These are phyloP conservation scores for Drosophila nr. fundita DNA, from an alignment of 2,888 invertebrate species.

Conservation along the genomic window DNA sequence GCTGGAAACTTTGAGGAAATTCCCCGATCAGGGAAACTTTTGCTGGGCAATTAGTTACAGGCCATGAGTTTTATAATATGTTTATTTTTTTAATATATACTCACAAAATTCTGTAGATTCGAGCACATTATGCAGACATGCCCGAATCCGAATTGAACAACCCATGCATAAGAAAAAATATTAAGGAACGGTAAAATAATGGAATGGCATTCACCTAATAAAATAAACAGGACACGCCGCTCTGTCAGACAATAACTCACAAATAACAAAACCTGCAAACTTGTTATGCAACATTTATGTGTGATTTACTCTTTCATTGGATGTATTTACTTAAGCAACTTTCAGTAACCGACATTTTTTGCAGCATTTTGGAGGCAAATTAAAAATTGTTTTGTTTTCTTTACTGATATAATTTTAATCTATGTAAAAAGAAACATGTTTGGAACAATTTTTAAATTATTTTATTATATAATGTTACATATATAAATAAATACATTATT, in stretches of 20 bases:
- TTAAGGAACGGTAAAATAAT: slow-evolving; percentile 43
- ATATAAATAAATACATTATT: neutral
- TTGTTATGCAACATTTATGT: slow-evolving; percentile 51
- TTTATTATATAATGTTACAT: neutral
- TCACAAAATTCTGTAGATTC: slow-evolving; percentile 27
- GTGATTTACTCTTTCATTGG: neutral
- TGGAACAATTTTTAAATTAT: neutral
- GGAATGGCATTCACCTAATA: slow-evolving; percentile 26
- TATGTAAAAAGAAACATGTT: neutral
- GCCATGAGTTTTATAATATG: slow-evolving; percentile 56
- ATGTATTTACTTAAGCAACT: slow-evolving; percentile 4
- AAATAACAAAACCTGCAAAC: slow-evolving; percentile 41
- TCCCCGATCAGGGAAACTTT: slow-evolving; percentile 30
- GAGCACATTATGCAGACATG: slow-evolving; percentile 15
- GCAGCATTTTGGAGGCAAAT: neutral
- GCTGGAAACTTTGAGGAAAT: slow-evolving; percentile 31
- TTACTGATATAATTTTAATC: neutral
- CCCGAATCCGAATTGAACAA: slow-evolving; percentile 13
- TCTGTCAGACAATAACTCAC: slow-evolving; percentile 52
- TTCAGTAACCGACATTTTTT: neutral
- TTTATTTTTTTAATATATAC: slow-evolving; percentile 2
- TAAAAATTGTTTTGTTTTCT: neutral
- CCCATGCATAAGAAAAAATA: slow-evolving; percentile 4
- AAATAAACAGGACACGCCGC: slow-evolving; percentile 61
- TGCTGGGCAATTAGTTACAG: slow-evolving; percentile 70